These are phyloP conservation scores for Neodiprion pinetum DNA, from an alignment of 1,140 invertebrate species.

Conservation along the genomic window DNA sequence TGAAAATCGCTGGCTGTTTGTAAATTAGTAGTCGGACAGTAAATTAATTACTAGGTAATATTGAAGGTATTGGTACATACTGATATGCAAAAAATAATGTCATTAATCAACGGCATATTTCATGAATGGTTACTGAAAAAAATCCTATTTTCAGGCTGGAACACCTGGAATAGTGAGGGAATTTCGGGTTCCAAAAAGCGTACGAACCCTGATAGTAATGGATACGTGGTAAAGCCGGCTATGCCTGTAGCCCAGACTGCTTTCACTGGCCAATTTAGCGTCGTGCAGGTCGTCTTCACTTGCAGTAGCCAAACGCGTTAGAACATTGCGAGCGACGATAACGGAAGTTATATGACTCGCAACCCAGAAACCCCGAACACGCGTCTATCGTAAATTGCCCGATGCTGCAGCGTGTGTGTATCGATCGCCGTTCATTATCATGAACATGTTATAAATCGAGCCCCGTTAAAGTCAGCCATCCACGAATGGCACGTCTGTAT, in stretches of 20 bases:
- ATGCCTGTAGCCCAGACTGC: not conserved
- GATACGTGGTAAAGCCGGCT: not conserved
- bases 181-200: no score
- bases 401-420: not conserved
- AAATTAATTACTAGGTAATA: no score
- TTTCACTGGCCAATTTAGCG: conserved; percentile 7
- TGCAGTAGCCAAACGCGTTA: conserved; percentile 6
- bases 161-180: no score
- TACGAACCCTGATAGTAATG: no score
- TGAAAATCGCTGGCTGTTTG: no score
- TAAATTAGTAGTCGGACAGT: no score
- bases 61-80: no score
- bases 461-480: not conserved
- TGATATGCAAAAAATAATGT: no score
- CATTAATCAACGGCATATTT: no score
- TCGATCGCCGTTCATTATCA: not conserved
- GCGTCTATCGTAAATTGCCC: not conserved
- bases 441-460: not conserved
- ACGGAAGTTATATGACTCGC: conserved; percentile 52
- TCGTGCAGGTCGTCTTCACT: not conserved
- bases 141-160: no score
- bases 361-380: conserved; percentile 57
- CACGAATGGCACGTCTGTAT: not conserved
- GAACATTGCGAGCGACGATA: conserved; percentile 28
- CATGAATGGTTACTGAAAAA: no score